Conservation (phyloP, 2,888 invertebrate genomes). For the Oeneis ivallda region DNA sequence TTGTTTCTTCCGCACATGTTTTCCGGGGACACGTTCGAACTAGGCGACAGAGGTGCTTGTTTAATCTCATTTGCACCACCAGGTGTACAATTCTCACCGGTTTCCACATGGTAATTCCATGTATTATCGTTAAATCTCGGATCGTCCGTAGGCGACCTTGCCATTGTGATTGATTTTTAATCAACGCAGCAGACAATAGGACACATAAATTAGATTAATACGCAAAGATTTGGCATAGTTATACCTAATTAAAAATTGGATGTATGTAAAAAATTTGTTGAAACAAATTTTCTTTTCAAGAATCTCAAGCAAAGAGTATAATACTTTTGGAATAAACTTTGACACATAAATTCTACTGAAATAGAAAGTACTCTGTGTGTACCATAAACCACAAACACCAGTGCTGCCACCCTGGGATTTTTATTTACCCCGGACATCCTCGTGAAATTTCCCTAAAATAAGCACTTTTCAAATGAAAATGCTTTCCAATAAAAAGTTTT, state of each 20-base stretch:
- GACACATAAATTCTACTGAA: no score
- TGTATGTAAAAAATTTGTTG: constrained; percentile 31
- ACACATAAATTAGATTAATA: constrained; percentile 41
- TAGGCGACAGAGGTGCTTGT: constrained; percentile 56
- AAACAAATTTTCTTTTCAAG: background rate
- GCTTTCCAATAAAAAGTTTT: no score
- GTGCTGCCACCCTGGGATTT: no score
- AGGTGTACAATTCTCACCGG: constrained; percentile 65
- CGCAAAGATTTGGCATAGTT: constrained; percentile 69
- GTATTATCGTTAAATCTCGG: constrained; percentile 74
- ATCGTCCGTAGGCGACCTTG: constrained; percentile 79
- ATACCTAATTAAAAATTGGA: constrained; percentile 48
- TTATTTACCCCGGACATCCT: no score
- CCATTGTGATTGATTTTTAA: constrained; percentile 70
- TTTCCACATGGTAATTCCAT: constrained; percentile 74
- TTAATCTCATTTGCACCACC: constrained; percentile 63
- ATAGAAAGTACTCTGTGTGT: no score
- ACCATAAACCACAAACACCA: no score
- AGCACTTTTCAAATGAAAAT: no score
- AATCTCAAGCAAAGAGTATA: no score
- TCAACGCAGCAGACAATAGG: constrained; percentile 37
- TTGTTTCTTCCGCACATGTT: constrained; percentile 65
- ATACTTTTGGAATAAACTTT: no score
- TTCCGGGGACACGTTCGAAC: constrained; percentile 57
- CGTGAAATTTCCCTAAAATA: no score